Base-by-base conservation (phyloP, 2,797 vertebrate species). In the Crax fasciolata region DNA sequence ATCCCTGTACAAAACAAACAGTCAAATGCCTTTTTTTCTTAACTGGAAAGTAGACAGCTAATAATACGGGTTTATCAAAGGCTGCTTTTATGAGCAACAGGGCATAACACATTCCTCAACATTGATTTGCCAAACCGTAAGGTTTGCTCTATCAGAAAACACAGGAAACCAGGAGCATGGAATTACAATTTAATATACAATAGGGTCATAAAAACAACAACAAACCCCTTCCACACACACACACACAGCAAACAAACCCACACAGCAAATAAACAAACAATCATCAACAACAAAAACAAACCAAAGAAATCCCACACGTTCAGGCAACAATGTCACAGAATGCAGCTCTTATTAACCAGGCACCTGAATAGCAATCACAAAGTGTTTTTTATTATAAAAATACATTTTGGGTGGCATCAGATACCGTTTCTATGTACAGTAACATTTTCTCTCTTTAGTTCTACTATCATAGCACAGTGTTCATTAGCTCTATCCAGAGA, bases 1-100 rank as follows among this genome's bases (percentile, higher is more conserved):
- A 86, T n/a, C 71, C 93, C 98, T 96, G 93, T 84, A 86, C 25
- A 91, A 92, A 92, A 95, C 25, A 85, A 73, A 70, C 2, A 62
- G 23, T 19, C 85, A 61, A 75, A 1, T 2, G 23, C 10, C 23
- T 39, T 10, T 0, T 8, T 57, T 57, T 54, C 30, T 8, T 6
- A 59, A 59, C 25, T 2, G 6, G 11, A 84, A 91, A 68, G 11
- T 3, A 73, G 39, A 0, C 32, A 39, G 19, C 55, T 59, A 75
- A 81, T 9, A 62, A 72, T 8, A 70, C 1, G 38, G 12, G 6
- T 65, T 85, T 55, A 57, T 80, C 52, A 84, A 78, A 81, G 44
- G 28, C n/a, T 75, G 62, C 15, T 38, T 85, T 74, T 63, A 46
- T 49, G 51, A 44, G 65, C 28, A 77, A 6, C 24, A 78, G 41